Evolutionary conservation across 2,888 invertebrate species (phyloP).

Genomic region (Xestia ashworthii): DNA sequence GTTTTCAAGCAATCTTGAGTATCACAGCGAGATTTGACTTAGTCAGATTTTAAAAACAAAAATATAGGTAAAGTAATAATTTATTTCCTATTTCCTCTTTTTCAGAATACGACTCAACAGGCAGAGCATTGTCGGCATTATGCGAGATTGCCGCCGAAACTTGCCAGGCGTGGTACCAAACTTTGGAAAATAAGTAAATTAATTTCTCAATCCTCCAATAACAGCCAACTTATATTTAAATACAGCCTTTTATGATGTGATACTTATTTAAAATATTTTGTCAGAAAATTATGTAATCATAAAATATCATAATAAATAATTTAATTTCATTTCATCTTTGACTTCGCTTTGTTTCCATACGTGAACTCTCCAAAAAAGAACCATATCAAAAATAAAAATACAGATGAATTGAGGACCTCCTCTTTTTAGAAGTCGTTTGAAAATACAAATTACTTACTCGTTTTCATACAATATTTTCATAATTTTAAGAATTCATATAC

Average conservation of each 20-base stretch:
- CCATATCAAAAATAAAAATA: background rate
- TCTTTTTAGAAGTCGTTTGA: too few relatives aligned
- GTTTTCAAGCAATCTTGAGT: too few relatives aligned
- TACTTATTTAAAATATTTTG: constrained; percentile 26
- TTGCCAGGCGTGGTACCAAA: constrained; percentile 94
- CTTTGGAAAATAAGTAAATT: constrained; percentile 79
- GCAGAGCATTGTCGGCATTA: constrained; percentile 93
- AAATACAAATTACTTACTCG: too few relatives aligned
- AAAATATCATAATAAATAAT: constrained; percentile 23
- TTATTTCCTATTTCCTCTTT: constrained; percentile 50
- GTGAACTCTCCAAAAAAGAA: too few relatives aligned
- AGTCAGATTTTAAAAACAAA: too few relatives aligned
- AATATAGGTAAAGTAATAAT: background rate
- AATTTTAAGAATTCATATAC: too few relatives aligned
- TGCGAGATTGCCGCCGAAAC: constrained; percentile 96
- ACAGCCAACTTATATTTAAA: background rate
- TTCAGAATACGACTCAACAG: constrained; percentile 93
- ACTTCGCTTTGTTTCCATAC: constrained; percentile 5
- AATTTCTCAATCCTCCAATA: rapidly evolving
- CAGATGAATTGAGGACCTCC: too few relatives aligned
- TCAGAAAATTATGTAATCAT: constrained; percentile 38
- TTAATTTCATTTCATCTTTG: constrained; percentile 18
- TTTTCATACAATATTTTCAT: too few relatives aligned
- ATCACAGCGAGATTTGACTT: background rate
- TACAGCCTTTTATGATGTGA: constrained; percentile 51